Evolutionary conservation across 2,797 vertebrate species (phyloP).

Genomic region (Tiaroga cobitis): DNA sequence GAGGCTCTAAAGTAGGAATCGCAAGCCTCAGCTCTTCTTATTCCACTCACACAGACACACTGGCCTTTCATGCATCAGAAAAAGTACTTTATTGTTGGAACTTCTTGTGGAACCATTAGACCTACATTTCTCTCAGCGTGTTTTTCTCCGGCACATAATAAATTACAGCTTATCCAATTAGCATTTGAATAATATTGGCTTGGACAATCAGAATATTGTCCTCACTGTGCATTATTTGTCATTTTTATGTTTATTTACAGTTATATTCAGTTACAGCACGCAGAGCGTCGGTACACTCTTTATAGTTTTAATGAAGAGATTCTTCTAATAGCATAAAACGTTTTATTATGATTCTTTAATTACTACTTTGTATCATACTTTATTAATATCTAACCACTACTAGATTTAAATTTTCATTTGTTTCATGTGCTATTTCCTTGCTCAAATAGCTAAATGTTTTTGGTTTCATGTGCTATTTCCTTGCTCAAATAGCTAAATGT

Average conservation of each 20-base stretch:
- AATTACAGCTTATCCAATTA: background rate
- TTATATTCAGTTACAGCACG: background rate
- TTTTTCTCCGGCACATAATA: background rate
- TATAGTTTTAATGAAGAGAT: background rate
- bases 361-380: background rate
- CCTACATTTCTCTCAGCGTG: background rate
- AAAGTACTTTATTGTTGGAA: background rate
- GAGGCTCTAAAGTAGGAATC: constrained; percentile 46
- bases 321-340: background rate
- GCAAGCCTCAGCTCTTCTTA: constrained; percentile 16
- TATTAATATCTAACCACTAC: background rate
- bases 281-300: background rate
- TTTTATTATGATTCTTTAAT: background rate
- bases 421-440: background rate
- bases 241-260: background rate
- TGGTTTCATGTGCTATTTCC: too few species aligned
- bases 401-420: background rate
- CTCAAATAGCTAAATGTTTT: background rate
- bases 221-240: background rate
- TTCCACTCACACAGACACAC: background rate
- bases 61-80: constrained; percentile 1
- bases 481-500: background rate
- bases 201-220: background rate
- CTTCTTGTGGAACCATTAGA: background rate
- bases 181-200: constrained; percentile 7